Conservation (phyloP, 2,888 invertebrate species). For the Luperina nickerlii region DNA sequence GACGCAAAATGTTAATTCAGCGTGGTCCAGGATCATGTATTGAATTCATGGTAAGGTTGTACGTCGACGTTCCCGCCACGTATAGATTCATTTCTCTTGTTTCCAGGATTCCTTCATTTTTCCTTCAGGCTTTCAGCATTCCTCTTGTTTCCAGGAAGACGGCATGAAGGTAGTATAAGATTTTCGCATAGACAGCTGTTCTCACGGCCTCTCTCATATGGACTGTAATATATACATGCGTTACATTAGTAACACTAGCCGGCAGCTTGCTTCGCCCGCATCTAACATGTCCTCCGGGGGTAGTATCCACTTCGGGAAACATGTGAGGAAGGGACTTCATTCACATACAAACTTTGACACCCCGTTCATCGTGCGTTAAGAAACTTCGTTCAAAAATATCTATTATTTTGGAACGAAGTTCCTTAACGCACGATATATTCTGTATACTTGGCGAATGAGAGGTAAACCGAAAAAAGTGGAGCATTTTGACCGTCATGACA, state of each 20-base stretch:
- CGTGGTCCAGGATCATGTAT: too few relatives aligned
- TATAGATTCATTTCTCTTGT: background rate
- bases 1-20: too few relatives aligned
- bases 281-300: background rate
- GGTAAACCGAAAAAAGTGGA: too few relatives aligned
- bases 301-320: background rate
- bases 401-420: background rate
- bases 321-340: background rate
- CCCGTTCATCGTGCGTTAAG: too few relatives aligned
- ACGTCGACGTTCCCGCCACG: too few relatives aligned
- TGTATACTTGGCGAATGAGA: too few relatives aligned
- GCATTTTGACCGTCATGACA: too few relatives aligned
- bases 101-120: background rate
- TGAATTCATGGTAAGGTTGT: too few relatives aligned
- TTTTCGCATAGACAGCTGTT: background rate
- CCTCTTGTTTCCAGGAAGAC: background rate
- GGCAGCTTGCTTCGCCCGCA: background rate
- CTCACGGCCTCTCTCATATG: slow-evolving; percentile 12
- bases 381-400: too few relatives aligned
- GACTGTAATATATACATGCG: slow-evolving; percentile 28
- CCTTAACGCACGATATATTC: too few relatives aligned
- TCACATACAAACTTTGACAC: background rate
- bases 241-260: slow-evolving; percentile 43
- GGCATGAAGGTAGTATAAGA: background rate
- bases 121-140: too few relatives aligned